Evolutionary conservation across 2,797 vertebrate species (phyloP).

Genomic region (Acanthis flammea): DNA sequence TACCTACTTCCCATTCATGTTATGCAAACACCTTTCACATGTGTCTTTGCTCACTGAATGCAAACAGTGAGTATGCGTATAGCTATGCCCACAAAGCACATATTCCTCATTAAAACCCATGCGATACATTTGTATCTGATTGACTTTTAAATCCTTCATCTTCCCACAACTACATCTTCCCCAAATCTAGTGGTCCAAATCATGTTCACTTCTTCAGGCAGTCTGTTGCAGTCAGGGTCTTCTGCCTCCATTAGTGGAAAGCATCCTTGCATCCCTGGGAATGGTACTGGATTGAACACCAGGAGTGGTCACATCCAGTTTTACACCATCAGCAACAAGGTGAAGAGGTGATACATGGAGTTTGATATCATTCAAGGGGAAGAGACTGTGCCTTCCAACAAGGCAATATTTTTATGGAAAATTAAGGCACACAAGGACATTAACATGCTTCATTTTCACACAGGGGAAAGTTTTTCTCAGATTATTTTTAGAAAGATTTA

Average conservation of each 20-base stretch:
- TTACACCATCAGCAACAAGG: background rate
- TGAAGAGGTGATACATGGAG: background rate
- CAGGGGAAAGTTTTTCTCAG: conserved; percentile 38
- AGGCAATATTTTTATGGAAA: background rate
- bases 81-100: conserved; percentile 38
- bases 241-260: background rate
- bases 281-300: background rate
- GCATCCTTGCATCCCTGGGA: background rate
- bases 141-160: conserved; percentile 55
- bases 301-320: background rate
- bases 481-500: conserved; percentile 66
- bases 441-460: conserved; percentile 30
- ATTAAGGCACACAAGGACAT: conserved; percentile 41
- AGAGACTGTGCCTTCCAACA: background rate
- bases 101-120: conserved; percentile 46
- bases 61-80: conserved; percentile 31
- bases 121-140: conserved; percentile 50
- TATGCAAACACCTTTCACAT: conserved; percentile 60
- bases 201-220: background rate
- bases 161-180: conserved; percentile 27
- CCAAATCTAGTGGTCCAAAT: background rate
- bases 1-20: conserved; percentile 53
- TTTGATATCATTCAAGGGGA: background rate
- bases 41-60: conserved; percentile 54
- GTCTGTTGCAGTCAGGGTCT: background rate